Evolutionary conservation across 2,888 invertebrate genomes (phyloP).

Genomic region (Conops quadrifasciatus): DNA sequence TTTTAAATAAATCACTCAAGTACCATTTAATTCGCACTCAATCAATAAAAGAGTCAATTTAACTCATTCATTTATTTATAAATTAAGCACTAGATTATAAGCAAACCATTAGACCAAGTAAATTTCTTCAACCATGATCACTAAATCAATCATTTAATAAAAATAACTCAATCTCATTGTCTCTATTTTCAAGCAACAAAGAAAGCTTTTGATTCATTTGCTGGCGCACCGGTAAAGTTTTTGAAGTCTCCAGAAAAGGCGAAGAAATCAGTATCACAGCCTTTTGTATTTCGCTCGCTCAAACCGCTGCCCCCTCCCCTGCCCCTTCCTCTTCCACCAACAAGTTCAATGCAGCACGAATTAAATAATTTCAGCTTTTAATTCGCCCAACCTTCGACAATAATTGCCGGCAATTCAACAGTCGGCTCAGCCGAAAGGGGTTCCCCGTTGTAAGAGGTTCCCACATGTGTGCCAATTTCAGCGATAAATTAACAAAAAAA

Average conservation of each 20-base stretch:
- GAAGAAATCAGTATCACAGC: too few species aligned
- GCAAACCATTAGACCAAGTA: too few species aligned
- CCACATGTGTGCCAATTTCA: conserved; percentile 61
- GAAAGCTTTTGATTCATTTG: not conserved
- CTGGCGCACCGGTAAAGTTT: not conserved
- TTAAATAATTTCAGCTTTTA: conserved; percentile 9
- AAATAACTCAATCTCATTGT: too few species aligned
- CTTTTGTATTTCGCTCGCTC: too few species aligned
- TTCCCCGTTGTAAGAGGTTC: conserved; percentile 62
- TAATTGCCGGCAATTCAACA: conserved; percentile 19
- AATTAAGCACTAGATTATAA: too few species aligned
- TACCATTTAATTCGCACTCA: too few species aligned
- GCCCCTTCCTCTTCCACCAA: conserved; percentile 39
- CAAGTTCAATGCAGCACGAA: conserved; percentile 58
- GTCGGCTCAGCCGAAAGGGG: conserved; percentile 48
- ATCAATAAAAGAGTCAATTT: too few species aligned
- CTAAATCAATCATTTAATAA: too few species aligned
- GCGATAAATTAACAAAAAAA: conserved; percentile 31
- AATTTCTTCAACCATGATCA: too few species aligned
- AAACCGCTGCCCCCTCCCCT: not conserved
- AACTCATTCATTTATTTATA: too few species aligned
- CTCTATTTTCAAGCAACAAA: too few species aligned
- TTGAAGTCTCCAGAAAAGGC: not conserved
- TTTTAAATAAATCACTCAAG: too few species aligned
- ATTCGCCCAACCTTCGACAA: conserved; percentile 23